Conservation (phyloP, 2,113 vertebrate species). For the Delphinapterus leucas region DNA sequence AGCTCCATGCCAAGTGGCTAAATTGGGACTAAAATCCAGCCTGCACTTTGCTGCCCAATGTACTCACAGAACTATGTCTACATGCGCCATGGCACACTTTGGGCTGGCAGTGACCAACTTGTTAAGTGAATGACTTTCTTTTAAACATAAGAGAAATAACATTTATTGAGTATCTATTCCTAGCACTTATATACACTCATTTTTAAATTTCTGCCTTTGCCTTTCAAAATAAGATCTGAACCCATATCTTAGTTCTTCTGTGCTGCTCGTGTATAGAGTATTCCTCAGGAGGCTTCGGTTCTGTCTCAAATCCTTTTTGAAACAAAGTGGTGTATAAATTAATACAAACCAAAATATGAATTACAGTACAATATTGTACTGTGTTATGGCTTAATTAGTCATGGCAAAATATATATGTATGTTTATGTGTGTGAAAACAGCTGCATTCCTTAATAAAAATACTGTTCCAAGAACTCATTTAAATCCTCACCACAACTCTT, state of each 20-base stretch:
- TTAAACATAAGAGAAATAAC: background rate
- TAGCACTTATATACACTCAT: background rate
- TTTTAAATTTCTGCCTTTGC: slow-evolving; percentile 5
- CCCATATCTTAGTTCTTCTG: background rate
- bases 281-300: background rate
- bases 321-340: background rate
- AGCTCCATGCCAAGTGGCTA: background rate
- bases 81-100: background rate
- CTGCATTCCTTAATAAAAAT: background rate
- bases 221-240: slow-evolving; percentile 25
- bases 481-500: background rate
- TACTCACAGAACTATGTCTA: background rate
- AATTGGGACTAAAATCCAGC: background rate
- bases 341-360: background rate
- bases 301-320: background rate
- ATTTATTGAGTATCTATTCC: background rate
- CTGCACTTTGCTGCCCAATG: background rate
- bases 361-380: background rate
- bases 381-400: background rate
- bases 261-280: background rate
- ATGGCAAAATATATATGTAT: background rate
- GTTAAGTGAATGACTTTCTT: background rate
- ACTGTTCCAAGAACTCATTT: background rate
- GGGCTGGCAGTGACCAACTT: background rate
- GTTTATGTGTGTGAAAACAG: background rate